Conservation (phyloP, 1,140 invertebrate species). For the Pygmarrhopalites habei region DNA sequence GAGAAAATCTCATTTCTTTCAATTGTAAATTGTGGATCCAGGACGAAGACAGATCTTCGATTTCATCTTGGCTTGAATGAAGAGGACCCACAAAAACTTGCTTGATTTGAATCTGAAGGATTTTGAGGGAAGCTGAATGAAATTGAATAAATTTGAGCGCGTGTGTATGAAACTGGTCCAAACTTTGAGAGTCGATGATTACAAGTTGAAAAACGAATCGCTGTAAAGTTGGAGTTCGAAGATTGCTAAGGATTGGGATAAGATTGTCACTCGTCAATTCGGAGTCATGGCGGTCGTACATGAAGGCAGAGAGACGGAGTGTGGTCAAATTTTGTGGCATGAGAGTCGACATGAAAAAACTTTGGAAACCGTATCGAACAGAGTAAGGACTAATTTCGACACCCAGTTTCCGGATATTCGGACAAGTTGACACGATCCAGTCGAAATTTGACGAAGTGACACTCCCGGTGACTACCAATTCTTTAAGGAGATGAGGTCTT, state of each 20-base stretch:
- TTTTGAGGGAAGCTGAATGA: neutral
- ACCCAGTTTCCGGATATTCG: neutral
- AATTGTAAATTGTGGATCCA: neutral
- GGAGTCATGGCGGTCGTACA: slow-evolving; percentile 1
- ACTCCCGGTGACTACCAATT: neutral
- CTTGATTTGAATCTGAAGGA: slow-evolving; percentile 2
- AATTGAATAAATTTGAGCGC: neutral
- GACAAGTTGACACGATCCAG: neutral
- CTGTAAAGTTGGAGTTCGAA: neutral
- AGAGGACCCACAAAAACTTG: slow-evolving; percentile 3
- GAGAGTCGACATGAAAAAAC: neutral
- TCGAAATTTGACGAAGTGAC: neutral
- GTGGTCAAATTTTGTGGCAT: neutral
- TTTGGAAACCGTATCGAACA: neutral
- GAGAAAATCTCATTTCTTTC: neutral
- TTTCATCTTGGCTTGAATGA: neutral
- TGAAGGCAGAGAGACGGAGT: slow-evolving; percentile 2
- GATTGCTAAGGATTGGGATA: neutral
- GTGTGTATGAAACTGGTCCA: neutral
- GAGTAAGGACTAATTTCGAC: slow-evolving; percentile 4
- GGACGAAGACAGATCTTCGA: neutral
- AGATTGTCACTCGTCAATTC: neutral
- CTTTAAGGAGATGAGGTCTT: neutral
- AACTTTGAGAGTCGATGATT: slow-evolving; percentile 3
- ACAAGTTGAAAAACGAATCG: neutral